Conservation (phyloP, 2,888 invertebrate genomes). For the Polylopha cassiicola region DNA sequence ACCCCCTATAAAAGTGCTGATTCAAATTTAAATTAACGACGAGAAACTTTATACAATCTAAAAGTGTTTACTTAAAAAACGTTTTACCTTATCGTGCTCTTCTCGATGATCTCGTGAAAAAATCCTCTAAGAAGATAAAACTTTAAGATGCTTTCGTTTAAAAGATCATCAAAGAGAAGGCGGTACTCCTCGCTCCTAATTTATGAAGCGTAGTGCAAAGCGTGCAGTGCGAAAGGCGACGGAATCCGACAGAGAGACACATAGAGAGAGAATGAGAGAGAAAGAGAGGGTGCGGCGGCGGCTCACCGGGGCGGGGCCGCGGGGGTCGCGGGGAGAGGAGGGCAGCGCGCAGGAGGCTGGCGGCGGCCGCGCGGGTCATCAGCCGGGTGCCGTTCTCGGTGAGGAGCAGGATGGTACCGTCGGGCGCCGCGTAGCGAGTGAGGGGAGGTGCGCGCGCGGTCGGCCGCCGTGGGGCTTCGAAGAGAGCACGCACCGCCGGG, state of each 20-base stretch:
- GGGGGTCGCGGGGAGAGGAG: slow-evolving; percentile 75
- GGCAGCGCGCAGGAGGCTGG: slow-evolving; percentile 73
- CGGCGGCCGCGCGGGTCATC: slow-evolving; percentile 74
- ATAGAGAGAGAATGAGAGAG: slow-evolving; percentile 50
- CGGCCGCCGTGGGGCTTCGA: slow-evolving; percentile 65
- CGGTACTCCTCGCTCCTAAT: slow-evolving; percentile 61
- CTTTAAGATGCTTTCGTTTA: too few relatives aligned
- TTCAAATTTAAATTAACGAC: slow-evolving; percentile 16
- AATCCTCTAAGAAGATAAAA: slow-evolving; percentile 5
- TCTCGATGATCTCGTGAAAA: slow-evolving; percentile 13
- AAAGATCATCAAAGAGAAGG: background rate
- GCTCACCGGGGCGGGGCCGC: slow-evolving; percentile 74
- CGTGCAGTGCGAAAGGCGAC: slow-evolving; percentile 74
- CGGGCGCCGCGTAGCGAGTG: slow-evolving; percentile 79
- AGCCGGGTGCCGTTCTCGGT: slow-evolving; percentile 80
- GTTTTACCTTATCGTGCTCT: slow-evolving; percentile 14
- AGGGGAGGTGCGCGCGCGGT: slow-evolving; percentile 69
- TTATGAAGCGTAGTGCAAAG: slow-evolving; percentile 69
- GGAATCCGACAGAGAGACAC: slow-evolving; percentile 55
- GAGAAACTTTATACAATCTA: slow-evolving; percentile 14
- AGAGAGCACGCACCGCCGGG: slow-evolving; percentile 75
- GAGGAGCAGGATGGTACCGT: slow-evolving; percentile 80
- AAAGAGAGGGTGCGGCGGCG: slow-evolving; percentile 67
- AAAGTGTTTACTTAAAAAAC: slow-evolving; percentile 13
- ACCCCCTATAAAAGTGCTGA: slow-evolving; percentile 21